A percentile compares a stretch with the other conserved stretches of the same genome.
Conservation (phyloP, 2,797 vertebrate genomes). For the Sebastes matsubarae region DNA sequence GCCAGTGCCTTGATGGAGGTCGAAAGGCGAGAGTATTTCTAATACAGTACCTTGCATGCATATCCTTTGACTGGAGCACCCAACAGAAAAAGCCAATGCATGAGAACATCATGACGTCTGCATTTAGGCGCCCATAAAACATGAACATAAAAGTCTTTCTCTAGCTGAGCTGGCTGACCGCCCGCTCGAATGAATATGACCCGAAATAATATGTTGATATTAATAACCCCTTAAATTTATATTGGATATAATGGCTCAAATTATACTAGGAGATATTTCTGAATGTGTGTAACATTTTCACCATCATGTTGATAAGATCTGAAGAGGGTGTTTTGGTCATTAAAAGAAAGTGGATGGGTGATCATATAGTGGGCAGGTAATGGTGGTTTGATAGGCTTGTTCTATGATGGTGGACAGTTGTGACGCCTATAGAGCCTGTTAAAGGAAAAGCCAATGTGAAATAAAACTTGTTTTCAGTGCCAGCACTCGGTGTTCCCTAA, state of each 20-base stretch:
- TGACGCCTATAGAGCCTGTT: not conserved
- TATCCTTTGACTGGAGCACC: not conserved
- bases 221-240: conserved; percentile 3
- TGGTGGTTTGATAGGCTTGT: not conserved
- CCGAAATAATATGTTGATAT: conserved; percentile 11
- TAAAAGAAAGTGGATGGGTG: not conserved
- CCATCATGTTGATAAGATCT: not conserved
- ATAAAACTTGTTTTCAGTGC: conserved; percentile 21
- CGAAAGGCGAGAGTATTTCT: not conserved
- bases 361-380: not conserved
- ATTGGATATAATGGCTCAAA: not conserved
- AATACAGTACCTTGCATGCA: not conserved
- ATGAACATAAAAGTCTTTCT: conserved; percentile 2
- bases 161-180: not conserved
- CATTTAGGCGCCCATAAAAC: not conserved
- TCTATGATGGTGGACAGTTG: not conserved
- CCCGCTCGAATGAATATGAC: not conserved
- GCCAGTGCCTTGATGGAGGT: not conserved
- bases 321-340: not conserved
- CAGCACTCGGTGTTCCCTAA: conserved; percentile 44
- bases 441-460: conserved; percentile 24
- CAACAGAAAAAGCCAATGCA: not conserved
- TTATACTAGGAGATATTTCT: not conserved
- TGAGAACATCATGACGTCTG: not conserved
- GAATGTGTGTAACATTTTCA: not conserved